Evolutionary conservation across 2,113 vertebrate species (phyloP).

Genomic region (Gnathonemus longibarbis): DNA sequence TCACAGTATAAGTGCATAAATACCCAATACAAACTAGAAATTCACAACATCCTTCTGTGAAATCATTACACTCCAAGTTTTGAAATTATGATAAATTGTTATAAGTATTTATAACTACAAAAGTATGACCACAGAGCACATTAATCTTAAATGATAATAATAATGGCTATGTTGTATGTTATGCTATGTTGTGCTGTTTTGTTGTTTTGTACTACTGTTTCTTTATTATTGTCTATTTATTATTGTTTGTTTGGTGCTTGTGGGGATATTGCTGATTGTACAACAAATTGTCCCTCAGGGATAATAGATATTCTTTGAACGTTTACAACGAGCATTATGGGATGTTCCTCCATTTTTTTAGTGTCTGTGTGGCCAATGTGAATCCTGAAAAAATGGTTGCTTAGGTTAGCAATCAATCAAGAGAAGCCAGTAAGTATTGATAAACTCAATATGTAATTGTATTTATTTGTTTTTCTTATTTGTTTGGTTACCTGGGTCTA

Average conservation of each 20-base stretch:
- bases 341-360: conserved; percentile 37
- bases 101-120: conserved; percentile 43
- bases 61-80: conserved; percentile 29
- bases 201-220: background rate
- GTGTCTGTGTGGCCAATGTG: background rate
- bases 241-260: background rate
- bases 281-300: background rate
- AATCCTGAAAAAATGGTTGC: background rate
- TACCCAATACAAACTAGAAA: background rate
- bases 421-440: background rate
- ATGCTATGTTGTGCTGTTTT: background rate
- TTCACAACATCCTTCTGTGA: conserved; percentile 21
- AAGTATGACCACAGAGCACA: conserved; percentile 42
- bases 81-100: conserved; percentile 43
- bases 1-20: background rate
- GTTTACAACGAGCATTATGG: conserved; percentile 43
- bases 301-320: conserved; percentile 3
- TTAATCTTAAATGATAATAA: conserved; percentile 28
- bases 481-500: background rate
- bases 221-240: background rate
- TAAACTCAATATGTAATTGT: background rate
- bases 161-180: conserved; percentile 18
- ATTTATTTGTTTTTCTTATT: background rate
- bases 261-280: background rate
- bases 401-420: background rate